These are phyloP conservation scores for Trinorchestia longiramus DNA, from an alignment of 1,140 invertebrate species.

Conservation along the genomic window DNA sequence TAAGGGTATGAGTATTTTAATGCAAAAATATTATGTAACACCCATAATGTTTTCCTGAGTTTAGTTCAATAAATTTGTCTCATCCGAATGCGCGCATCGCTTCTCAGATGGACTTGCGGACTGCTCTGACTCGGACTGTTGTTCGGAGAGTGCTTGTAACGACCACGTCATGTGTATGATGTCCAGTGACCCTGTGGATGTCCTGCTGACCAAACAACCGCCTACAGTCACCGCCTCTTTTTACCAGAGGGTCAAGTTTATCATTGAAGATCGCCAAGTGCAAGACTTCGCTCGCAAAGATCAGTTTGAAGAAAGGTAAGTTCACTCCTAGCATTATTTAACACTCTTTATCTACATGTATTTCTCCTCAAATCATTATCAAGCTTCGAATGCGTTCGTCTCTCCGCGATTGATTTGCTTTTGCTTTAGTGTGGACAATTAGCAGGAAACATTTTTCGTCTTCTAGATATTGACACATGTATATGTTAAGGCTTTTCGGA, in stretches of 20 bases:
- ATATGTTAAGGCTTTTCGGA: neutral
- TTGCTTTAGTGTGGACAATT: conserved; percentile 4
- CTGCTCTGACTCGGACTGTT: conserved; percentile 96
- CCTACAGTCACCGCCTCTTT: conserved; percentile 96
- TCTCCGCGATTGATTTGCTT: neutral
- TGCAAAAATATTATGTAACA: neutral
- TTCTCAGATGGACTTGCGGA: conserved; percentile 93
- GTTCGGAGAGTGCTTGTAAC: conserved; percentile 84
- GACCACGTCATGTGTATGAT: conserved; percentile 94
- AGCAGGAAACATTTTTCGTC: neutral
- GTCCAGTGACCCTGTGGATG: conserved; percentile 94
- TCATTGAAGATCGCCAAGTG: conserved; percentile 98
- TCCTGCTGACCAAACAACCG: conserved; percentile 93
- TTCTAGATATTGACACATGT: neutral
- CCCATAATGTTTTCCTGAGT: neutral
- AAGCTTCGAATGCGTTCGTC: neutral
- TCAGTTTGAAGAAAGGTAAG: conserved; percentile 97
- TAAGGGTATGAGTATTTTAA: no score
- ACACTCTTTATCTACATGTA: neutral
- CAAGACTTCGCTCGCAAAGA: conserved; percentile 97
- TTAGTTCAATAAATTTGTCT: neutral
- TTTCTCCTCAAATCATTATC: neutral
- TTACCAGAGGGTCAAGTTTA: conserved; percentile 97
- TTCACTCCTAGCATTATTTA: neutral
- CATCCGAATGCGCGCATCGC: neutral